Percentiles rank a stretch among this genome's conserved stretches.
These are phyloP conservation scores for Dasyprocta punctata DNA, from an alignment of 2,113 vertebrate species.

Conservation along the genomic window DNA sequence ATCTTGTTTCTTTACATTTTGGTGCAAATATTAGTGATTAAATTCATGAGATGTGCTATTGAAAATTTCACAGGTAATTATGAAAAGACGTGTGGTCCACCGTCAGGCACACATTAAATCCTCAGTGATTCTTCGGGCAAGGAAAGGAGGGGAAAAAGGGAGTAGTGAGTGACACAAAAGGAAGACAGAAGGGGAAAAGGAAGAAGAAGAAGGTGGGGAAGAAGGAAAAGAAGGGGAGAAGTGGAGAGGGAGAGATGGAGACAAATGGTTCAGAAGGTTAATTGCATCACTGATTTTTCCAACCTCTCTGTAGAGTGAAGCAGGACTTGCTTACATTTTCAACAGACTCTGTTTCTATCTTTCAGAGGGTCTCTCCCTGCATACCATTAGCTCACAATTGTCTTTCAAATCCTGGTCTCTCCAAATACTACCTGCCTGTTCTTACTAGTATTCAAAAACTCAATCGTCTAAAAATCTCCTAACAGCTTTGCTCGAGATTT, in stretches of 20 bases:
- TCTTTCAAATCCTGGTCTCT: too few species aligned
- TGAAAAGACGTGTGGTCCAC: background rate
- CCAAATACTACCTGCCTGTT: too few species aligned
- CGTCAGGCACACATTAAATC: background rate
- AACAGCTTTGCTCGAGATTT: slow-evolving; percentile 49
- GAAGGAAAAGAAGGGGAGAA: fast-evolving
- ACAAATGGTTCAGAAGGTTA: background rate
- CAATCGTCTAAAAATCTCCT: too few species aligned
- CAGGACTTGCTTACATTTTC: background rate
- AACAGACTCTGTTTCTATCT: background rate
- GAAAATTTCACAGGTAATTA: background rate
- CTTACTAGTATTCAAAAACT: too few species aligned
- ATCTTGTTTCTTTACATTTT: background rate
- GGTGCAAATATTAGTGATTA: background rate
- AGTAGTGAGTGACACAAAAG: background rate
- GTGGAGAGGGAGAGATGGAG: fast-evolving
- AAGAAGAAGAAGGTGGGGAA: background rate
- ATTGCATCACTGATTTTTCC: background rate
- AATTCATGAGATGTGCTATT: background rate
- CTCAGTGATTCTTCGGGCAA: background rate
- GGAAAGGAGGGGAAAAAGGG: fast-evolving
- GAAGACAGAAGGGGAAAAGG: background rate
- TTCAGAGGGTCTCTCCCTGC: too few species aligned
- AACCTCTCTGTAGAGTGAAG: background rate
- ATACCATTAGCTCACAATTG: too few species aligned